A percentile compares a stretch with the other conserved stretches of the same genome.
These are phyloP conservation scores for Zelostemma sp. DNA, from an alignment of 1,140 invertebrate genomes.

Conservation along the genomic window DNA sequence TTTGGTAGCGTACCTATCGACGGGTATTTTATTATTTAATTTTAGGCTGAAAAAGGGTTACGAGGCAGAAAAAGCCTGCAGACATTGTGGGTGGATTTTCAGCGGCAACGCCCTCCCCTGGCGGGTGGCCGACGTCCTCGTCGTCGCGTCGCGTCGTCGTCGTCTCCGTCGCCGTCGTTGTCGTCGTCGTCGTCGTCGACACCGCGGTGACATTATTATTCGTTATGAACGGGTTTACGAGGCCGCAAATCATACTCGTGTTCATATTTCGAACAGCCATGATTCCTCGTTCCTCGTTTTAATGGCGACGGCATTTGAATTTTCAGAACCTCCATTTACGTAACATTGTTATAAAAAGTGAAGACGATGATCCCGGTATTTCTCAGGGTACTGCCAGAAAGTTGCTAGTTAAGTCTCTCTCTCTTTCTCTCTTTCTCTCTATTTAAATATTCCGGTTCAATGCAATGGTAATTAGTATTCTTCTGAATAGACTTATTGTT, in stretches of 20 bases:
- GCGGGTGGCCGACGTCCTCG: conserved; percentile 35
- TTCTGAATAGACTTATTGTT: conserved; percentile 38
- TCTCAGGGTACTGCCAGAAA: no score
- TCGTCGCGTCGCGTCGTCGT: conserved; percentile 36
- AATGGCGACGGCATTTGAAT: conserved; percentile 70
- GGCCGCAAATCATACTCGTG: conserved; percentile 70
- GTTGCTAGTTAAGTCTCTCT: no score
- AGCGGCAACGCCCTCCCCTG: conserved; percentile 34
- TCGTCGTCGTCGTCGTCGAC: conserved; percentile 43
- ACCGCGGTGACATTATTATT: conserved; percentile 70
- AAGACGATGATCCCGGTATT: conserved; percentile 1
- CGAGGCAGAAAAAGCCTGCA: conserved; percentile 68
- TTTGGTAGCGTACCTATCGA: no score
- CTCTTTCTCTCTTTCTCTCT: neutral
- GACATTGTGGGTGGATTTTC: conserved; percentile 69
- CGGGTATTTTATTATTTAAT: conserved; percentile 69
- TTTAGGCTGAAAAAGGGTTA: conserved; percentile 61
- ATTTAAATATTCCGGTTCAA: neutral
- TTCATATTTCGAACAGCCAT: conserved; percentile 70
- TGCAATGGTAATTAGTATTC: conserved; percentile 46
- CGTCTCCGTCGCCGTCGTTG: conserved; percentile 70
- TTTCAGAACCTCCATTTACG: conserved; percentile 58
- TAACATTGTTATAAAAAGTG: conserved; percentile 44
- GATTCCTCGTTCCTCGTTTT: conserved; percentile 70
- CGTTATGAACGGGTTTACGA: conserved; percentile 72